These are phyloP conservation scores for Drosophila sp. DNA, from an alignment of 1,140 invertebrate genomes.

Conservation along the genomic window DNA sequence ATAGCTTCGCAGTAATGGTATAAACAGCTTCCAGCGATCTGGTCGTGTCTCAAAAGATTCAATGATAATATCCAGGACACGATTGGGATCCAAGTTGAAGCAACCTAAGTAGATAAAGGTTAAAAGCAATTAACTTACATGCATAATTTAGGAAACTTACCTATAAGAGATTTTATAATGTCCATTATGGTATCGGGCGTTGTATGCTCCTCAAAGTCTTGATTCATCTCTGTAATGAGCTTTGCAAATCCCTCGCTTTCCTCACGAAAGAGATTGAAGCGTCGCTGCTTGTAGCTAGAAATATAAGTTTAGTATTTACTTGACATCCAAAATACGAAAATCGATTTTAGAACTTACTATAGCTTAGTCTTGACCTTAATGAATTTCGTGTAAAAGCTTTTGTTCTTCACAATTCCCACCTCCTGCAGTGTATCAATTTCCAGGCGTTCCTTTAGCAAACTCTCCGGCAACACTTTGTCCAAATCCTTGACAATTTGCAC, in stretches of 20 bases:
- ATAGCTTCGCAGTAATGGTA: constrained; percentile 93
- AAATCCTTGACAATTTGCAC: constrained; percentile 91
- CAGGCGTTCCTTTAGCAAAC: constrained; percentile 94
- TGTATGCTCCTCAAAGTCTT: constrained; percentile 90
- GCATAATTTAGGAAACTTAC: constrained; percentile 85
- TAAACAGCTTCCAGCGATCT: constrained; percentile 90
- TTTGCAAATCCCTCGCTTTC: constrained; percentile 99
- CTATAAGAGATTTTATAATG: constrained; percentile 96
- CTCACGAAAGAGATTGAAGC: constrained; percentile 99
- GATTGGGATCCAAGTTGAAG: constrained; percentile 99
- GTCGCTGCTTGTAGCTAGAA: constrained; percentile 98
- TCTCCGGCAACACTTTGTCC: constrained; percentile 93
- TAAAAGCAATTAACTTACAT: too few relatives aligned
- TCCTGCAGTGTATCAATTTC: constrained; percentile 97
- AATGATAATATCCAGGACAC: constrained; percentile 97
- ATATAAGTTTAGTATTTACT: background rate
- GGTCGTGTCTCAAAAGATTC: constrained; percentile 98
- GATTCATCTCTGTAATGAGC: constrained; percentile 97
- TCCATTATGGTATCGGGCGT: constrained; percentile 89
- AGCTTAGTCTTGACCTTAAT: constrained; percentile 99
- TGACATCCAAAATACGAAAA: background rate
- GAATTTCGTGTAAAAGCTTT: constrained; percentile 97
- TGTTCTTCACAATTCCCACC: constrained; percentile 95
- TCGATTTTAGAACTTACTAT: constrained; percentile 90
- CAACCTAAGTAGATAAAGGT: constrained; percentile 89